A percentile compares a stretch with the other conserved stretches of the same genome.
phyloP scores from a whole-genome alignment of 2,888 invertebrate genomes.

The Listrodromus nycthemerus region DNA sequence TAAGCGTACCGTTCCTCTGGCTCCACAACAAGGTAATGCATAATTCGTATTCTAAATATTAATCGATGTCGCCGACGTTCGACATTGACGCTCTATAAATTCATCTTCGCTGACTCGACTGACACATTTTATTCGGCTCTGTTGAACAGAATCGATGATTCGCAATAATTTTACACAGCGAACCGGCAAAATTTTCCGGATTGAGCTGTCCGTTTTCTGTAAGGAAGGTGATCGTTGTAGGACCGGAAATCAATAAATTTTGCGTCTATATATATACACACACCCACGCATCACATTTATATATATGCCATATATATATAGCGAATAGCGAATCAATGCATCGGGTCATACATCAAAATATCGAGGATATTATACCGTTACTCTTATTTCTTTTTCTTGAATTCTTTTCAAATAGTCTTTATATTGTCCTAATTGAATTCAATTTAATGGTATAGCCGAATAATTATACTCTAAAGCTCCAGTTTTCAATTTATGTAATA shows the following conservation, averaged over 20 bases:
- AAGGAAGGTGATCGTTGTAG: neutral
- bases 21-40: constrained; percentile 31
- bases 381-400: neutral
- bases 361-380: neutral
- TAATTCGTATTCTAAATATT: neutral
- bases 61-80: constrained; percentile 12
- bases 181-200: neutral
- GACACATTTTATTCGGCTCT: neutral
- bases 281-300: neutral
- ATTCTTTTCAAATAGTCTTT: neutral
- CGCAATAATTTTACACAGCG: neutral
- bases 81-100: constrained; percentile 46
- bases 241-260: constrained; percentile 59
- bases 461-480: neutral
- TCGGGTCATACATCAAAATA: neutral
- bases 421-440: too few relatives aligned
- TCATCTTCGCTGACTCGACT: neutral
- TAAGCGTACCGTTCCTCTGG: neutral
- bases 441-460: neutral
- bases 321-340: neutral
- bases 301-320: neutral
- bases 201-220: neutral
- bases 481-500: neutral
- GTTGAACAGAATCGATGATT: neutral
- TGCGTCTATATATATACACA: constrained; percentile 16